These are phyloP conservation scores for Artibeus lituratus DNA, from an alignment of 2,797 vertebrate species.

Conservation along the genomic window DNA sequence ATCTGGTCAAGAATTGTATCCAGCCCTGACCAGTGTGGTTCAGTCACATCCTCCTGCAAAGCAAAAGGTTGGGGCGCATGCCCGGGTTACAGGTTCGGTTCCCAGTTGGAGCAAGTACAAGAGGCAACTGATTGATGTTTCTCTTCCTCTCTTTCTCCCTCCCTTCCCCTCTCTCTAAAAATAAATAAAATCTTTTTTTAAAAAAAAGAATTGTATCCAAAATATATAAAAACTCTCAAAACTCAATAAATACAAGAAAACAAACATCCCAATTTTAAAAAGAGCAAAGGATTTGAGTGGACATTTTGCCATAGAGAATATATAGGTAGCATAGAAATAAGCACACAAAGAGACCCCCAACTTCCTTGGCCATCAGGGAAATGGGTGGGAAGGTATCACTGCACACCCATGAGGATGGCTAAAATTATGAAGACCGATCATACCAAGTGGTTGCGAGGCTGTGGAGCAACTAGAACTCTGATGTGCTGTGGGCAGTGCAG, in stretches of 20 bases:
- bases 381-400: neutral
- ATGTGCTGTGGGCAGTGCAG: neutral
- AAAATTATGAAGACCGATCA: neutral
- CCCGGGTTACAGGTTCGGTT: neutral
- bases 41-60: no score
- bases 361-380: neutral
- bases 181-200: neutral
- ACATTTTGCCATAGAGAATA: neutral
- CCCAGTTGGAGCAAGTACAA: neutral
- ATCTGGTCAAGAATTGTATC: neutral
- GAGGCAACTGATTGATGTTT: neutral
- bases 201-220: neutral
- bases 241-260: neutral
- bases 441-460: neutral
- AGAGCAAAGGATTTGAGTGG: neutral
- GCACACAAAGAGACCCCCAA: neutral
- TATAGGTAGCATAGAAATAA: no score
- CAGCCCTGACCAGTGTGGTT: no score
- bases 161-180: neutral
- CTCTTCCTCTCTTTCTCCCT: neutral
- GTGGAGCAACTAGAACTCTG: neutral
- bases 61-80: no score
- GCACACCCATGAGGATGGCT: neutral
- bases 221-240: neutral
- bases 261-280: neutral